phyloP scores from a whole-genome alignment of 2,113 vertebrate genomes.

The Pseudopipra pipra region DNA sequence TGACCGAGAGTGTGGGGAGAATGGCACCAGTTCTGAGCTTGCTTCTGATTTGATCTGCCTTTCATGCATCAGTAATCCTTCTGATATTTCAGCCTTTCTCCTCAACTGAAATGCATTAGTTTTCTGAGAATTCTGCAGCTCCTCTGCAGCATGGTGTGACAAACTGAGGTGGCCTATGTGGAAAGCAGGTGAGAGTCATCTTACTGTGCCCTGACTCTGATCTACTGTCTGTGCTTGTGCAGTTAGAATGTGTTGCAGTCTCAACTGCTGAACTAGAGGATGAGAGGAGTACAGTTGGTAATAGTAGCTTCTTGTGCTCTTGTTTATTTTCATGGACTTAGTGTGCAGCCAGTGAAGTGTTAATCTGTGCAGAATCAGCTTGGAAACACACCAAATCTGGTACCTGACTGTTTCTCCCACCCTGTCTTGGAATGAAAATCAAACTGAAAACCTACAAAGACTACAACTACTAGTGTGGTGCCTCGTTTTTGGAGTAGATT shows the following conservation, averaged over 20 bases:
- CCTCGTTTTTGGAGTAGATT: neutral
- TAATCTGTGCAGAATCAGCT: neutral
- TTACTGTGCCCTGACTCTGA: neutral
- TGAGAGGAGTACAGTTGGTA: fast-evolving
- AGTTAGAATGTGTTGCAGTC: neutral
- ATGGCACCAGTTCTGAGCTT: neutral
- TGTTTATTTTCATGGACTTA: neutral
- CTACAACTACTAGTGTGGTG: neutral
- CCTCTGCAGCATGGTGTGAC: neutral
- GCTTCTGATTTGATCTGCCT: neutral
- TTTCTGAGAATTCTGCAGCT: neutral
- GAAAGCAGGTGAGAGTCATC: neutral
- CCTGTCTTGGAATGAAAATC: neutral
- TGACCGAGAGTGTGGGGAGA: fast-evolving
- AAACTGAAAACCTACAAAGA: neutral
- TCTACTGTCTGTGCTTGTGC: fast-evolving
- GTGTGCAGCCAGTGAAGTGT: neutral
- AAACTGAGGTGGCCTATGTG: neutral
- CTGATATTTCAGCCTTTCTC: neutral
- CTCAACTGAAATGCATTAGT: neutral
- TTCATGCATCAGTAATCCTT: neutral
- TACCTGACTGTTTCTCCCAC: neutral
- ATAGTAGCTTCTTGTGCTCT: neutral
- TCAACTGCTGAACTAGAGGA: neutral
- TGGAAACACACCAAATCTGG: neutral